Evolutionary conservation across 2,113 vertebrate genomes (phyloP).

Genomic region (Thymallus thymallus): DNA sequence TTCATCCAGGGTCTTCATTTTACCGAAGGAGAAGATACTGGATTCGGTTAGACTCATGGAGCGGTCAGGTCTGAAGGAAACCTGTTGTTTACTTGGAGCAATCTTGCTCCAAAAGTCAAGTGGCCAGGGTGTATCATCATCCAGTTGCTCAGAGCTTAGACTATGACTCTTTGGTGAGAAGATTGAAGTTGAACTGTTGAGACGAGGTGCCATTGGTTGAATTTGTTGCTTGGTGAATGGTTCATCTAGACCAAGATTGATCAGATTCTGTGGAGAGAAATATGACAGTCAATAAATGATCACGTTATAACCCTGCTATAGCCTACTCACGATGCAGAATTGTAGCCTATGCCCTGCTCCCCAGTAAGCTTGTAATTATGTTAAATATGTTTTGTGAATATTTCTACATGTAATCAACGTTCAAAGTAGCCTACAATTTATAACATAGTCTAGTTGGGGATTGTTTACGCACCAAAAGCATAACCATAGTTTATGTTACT

Average conservation of each 20-base stretch:
- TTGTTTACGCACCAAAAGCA: neutral
- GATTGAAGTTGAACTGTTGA: constrained; percentile 56
- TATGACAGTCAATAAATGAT: neutral
- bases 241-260: constrained; percentile 58
- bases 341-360: no score
- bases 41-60: constrained; percentile 79
- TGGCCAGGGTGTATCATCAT: constrained; percentile 58
- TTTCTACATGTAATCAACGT: no score
- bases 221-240: constrained; percentile 35
- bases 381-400: no score
- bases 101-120: constrained; percentile 71
- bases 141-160: constrained; percentile 61
- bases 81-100: constrained; percentile 42
- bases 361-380: no score
- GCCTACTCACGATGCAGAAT: neutral
- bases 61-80: constrained; percentile 70
- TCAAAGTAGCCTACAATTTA: no score
- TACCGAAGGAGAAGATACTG: constrained; percentile 54
- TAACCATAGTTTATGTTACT: neutral
- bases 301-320: neutral
- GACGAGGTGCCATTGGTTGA: constrained; percentile 46
- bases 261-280: constrained; percentile 37
- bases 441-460: no score
- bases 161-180: constrained; percentile 52
- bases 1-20: constrained; percentile 60